Base-by-base conservation (phyloP, 2,888 invertebrate genomes). In the Sphecodes monilicornis region DNA sequence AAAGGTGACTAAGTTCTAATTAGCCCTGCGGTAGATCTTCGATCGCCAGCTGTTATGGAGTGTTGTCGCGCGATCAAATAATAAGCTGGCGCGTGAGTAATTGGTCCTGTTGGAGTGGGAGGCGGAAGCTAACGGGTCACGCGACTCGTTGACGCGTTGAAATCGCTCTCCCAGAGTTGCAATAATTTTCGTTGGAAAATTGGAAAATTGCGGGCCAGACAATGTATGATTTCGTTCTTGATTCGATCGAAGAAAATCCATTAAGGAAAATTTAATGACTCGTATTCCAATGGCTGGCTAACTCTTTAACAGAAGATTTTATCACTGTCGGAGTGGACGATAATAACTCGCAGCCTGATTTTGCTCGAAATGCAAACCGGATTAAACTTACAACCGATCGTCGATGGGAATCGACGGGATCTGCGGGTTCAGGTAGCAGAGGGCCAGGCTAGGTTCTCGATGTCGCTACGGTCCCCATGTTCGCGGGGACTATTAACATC, bases 401-500 rank as follows among this genome's bases (percentile, higher is more conserved):
- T 50, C 22, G 22, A 18, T 60, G 8, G 29, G 6, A 60, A 60
- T 60, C 60, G 29, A 60, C 1, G 29, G 26, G 6, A 26, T 29
- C 26, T 32, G 29, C 18, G 32, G 11, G 32, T 4, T 36, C 36
- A 66, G 66, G 36, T 66, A n/a, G 66, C 36, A 18, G 22, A 39
- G 32, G 32, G 8, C 26, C 32, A 18, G 16, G 5, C 22, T 22
- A 10, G 66, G 36, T 10, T n/a, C 16, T n/a, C 66, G 66, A 66
- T 36, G 18, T 32, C 36, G 18, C 66, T 57, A 22, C 32, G 22
- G 66, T n/a, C 36, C 18, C 39, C 54, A 36, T 54, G 72, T 54
- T 18, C 32, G 16, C 13, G 72, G 54, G 8, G 32, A 26, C 26
- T 54, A 73, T 69, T 57, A 78, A 64, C 26, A 36, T 66, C 66